Percentiles rank a stretch among this genome's conserved stretches.
phyloP scores from a whole-genome alignment of 2,797 vertebrate genomes.

The Agapornis canus region DNA sequence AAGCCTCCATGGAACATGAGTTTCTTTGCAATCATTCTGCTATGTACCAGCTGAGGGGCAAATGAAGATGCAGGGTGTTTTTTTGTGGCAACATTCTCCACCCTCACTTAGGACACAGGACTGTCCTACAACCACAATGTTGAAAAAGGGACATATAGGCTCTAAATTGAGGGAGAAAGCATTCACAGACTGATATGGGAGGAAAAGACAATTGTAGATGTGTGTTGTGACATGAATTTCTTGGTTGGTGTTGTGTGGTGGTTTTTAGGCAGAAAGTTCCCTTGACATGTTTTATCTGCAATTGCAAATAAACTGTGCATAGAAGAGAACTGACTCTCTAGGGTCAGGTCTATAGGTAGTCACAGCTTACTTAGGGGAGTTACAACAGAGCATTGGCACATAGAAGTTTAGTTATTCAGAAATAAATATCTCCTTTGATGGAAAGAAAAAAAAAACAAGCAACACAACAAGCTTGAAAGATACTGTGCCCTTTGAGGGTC shows the following conservation, averaged over 20 bases:
- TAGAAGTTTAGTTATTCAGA: background rate
- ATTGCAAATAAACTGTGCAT: background rate
- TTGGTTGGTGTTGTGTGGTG: accelerated
- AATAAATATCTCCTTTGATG: conserved; percentile 2
- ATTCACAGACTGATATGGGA: background rate
- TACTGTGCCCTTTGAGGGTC: conserved; percentile 41
- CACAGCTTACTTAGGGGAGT: background rate
- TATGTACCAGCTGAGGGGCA: background rate
- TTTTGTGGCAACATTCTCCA: background rate
- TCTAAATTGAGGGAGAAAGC: background rate
- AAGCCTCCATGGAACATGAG: background rate
- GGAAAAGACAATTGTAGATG: background rate
- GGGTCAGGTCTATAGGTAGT: background rate
- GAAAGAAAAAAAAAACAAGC: background rate
- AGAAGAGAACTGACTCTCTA: background rate
- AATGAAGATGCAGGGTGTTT: background rate
- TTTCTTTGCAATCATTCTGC: background rate
- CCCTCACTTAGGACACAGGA: background rate
- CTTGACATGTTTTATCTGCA: background rate
- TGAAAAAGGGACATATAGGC: background rate
- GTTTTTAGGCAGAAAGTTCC: background rate
- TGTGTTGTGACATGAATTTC: background rate
- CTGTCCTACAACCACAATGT: background rate
- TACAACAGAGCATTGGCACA: background rate
- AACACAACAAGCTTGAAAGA: conserved; percentile 6